These are phyloP conservation scores for Columba livia DNA, from an alignment of 2,113 vertebrate species.

Conservation along the genomic window DNA sequence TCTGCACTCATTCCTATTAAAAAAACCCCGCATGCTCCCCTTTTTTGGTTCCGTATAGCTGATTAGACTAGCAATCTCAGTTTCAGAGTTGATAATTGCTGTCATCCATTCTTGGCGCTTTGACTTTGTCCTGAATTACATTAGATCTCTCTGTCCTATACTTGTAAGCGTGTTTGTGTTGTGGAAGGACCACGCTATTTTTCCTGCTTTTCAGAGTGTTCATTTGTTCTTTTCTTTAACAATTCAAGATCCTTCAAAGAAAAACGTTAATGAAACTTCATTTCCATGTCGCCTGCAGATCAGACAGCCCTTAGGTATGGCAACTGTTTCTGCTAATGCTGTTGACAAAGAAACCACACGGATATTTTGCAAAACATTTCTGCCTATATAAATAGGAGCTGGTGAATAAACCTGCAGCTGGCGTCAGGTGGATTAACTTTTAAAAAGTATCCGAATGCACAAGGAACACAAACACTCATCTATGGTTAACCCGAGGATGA, in stretches of 20 bases:
- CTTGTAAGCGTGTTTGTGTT: rapidly evolving
- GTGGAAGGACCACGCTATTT: neutral
- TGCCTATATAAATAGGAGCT: neutral
- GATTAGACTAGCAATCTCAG: neutral
- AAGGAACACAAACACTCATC: neutral
- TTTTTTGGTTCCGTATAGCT: neutral
- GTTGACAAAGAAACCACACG: neutral
- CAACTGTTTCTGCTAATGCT: neutral
- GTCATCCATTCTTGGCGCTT: neutral
- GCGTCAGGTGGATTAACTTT: neutral
- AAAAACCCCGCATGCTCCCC: neutral
- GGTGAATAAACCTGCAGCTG: neutral
- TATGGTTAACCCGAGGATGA: neutral
- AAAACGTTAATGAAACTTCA: neutral
- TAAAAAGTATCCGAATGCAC: neutral
- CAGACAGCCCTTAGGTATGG: neutral
- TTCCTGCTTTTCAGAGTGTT: neutral
- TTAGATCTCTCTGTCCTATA: neutral
- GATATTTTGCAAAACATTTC: neutral
- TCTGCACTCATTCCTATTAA: neutral
- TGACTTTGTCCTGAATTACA: neutral
- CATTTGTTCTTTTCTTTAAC: neutral
- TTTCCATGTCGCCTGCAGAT: neutral
- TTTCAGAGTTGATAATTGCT: neutral
- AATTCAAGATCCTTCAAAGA: neutral